phyloP scores from a whole-genome alignment of 2,888 invertebrate genomes.

The Apamea sordens region DNA sequence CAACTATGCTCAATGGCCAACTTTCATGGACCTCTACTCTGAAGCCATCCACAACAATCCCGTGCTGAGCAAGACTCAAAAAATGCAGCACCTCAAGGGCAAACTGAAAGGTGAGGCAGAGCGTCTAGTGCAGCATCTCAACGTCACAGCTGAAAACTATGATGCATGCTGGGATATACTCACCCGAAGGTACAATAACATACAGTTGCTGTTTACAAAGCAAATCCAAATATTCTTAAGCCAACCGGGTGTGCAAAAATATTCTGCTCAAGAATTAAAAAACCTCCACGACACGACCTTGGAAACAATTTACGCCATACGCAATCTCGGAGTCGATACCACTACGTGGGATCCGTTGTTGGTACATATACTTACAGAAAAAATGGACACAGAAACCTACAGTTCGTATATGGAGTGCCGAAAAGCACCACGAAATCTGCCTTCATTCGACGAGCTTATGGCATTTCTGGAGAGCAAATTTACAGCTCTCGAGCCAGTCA shows the following conservation, averaged over 20 bases:
- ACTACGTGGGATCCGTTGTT: conserved; percentile 14
- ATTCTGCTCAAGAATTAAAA: conserved; percentile 8
- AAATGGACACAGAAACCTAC: conserved; percentile 17
- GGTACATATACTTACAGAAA: conserved; percentile 15
- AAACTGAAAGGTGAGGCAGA: no score
- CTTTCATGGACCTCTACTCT: not conserved
- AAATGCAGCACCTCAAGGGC: not conserved
- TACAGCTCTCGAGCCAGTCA: no score
- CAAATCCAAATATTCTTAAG: conserved; percentile 18
- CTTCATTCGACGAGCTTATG: conserved; percentile 8
- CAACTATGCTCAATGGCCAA: not conserved
- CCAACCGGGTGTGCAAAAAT: not conserved
- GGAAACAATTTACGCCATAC: conserved; percentile 4
- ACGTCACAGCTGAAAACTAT: no score
- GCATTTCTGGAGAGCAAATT: conserved; percentile 7
- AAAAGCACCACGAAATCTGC: conserved; percentile 2
- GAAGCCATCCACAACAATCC: not conserved
- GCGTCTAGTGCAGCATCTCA: no score
- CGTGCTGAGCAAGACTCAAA: not conserved
- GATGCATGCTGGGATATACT: no score
- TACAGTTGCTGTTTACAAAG: conserved; percentile 19
- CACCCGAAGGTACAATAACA: not conserved
- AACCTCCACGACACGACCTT: conserved; percentile 5
- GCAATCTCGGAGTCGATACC: conserved; percentile 20
- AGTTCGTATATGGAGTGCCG: conserved; percentile 1